Evolutionary conservation across 2,797 vertebrate genomes (phyloP).

Genomic region (Malurus splendens): DNA sequence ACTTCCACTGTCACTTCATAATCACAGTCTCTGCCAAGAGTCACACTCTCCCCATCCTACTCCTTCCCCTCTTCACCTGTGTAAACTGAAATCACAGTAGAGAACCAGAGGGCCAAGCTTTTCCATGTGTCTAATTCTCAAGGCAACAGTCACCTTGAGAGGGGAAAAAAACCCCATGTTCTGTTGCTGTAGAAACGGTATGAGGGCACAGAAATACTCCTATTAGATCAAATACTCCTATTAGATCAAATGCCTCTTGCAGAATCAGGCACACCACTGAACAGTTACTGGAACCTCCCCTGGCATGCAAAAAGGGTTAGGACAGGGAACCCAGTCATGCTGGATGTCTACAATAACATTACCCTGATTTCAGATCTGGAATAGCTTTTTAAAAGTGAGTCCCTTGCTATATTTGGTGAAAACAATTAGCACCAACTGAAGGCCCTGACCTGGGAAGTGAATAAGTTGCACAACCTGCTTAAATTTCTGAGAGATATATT

Average conservation of each 20-base stretch:
- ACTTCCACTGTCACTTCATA: not conserved
- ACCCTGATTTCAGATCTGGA: not conserved
- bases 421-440: not conserved
- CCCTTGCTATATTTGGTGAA: not conserved
- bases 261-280: not conserved
- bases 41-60: not conserved
- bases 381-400: not conserved
- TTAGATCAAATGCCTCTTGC: not conserved
- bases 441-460: not conserved
- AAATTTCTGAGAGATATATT: not conserved
- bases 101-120: not conserved
- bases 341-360: not conserved
- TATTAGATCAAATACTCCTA: not conserved
- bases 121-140: not conserved
- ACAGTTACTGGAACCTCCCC: not conserved
- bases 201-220: not conserved
- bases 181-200: slow-evolving; percentile 23
- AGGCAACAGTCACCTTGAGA: not conserved
- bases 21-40: not conserved
- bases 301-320: not conserved
- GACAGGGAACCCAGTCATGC: not conserved
- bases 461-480: not conserved
- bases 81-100: not conserved
- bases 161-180: not conserved
- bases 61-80: not conserved